phyloP scores from a whole-genome alignment of 2,888 invertebrate species.

The Rhagophthalmus giganteus region DNA sequence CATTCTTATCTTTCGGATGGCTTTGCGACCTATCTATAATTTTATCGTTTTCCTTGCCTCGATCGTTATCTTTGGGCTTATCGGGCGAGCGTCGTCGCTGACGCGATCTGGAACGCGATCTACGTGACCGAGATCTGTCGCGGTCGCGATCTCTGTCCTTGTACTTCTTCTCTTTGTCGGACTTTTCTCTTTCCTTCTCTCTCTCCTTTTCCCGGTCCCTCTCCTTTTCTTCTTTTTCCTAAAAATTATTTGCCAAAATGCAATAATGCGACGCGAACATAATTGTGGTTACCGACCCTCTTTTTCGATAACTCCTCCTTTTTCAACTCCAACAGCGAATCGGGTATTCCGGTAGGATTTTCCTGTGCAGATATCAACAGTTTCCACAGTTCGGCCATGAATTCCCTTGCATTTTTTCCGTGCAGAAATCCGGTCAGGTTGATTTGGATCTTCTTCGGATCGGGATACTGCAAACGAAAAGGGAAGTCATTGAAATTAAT shows the following conservation, averaged over 20 bases:
- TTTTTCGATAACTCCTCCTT: conserved; percentile 94
- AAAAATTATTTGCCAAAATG: conserved; percentile 15
- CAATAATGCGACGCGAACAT: too few species aligned
- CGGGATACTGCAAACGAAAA: too few species aligned
- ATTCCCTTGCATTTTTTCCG: conserved; percentile 94
- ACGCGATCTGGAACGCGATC: conserved; percentile 45
- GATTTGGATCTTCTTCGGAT: conserved; percentile 99
- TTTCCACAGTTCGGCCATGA: conserved; percentile 98
- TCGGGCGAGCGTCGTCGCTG: conserved; percentile 39
- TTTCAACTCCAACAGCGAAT: conserved; percentile 91
- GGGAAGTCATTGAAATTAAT: too few species aligned
- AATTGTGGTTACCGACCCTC: too few species aligned
- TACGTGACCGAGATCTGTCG: conserved; percentile 40
- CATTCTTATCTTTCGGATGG: conserved; percentile 42
- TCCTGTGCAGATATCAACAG: conserved; percentile 93
- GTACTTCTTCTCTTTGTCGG: conserved; percentile 56
- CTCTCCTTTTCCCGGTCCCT: conserved; percentile 57
- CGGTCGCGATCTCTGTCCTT: conserved; percentile 51
- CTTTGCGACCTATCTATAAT: conserved; percentile 38
- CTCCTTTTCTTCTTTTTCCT: conserved; percentile 78
- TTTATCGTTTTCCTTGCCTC: conserved; percentile 40
- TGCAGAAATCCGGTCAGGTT: conserved; percentile 99
- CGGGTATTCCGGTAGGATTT: conserved; percentile 93
- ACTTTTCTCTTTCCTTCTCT: conserved; percentile 52
- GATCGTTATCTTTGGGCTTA: conserved; percentile 35